phyloP scores from a whole-genome alignment of 2,888 invertebrate genomes.

The Pseudanteris insignis region DNA sequence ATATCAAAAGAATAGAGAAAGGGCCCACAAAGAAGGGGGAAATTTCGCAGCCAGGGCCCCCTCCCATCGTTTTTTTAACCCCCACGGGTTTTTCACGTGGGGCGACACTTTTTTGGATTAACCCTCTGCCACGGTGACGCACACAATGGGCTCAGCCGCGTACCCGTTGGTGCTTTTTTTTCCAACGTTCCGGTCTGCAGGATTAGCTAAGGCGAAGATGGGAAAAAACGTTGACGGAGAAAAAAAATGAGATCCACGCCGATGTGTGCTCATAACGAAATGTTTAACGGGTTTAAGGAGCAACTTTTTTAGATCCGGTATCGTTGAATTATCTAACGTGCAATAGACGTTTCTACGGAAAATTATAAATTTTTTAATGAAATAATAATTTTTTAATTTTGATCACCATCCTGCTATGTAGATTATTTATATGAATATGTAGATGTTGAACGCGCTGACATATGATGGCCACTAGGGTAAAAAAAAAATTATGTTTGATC shows the following conservation, averaged over 20 bases:
- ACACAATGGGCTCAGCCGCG: slow-evolving; percentile 55
- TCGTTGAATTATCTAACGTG: too few relatives aligned
- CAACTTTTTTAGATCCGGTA: too few relatives aligned
- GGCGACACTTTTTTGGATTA: slow-evolving; percentile 55
- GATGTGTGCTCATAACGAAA: slow-evolving; percentile 7
- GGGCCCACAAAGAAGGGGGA: slow-evolving; percentile 57
- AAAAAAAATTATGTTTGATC: slow-evolving; percentile 22
- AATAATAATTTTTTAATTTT: too few relatives aligned
- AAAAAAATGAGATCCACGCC: slow-evolving; percentile 39
- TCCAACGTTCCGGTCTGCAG: slow-evolving; percentile 37
- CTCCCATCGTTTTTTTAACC: slow-evolving; percentile 46
- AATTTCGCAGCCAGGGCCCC: slow-evolving; percentile 55
- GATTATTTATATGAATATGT: slow-evolving; percentile 2
- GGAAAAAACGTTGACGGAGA: slow-evolving; percentile 40
- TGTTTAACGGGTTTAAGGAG: slow-evolving; percentile 15
- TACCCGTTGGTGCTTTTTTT: slow-evolving; percentile 47
- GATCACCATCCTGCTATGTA: too few relatives aligned
- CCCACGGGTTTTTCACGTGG: slow-evolving; percentile 48
- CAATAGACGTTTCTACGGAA: too few relatives aligned
- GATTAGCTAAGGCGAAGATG: slow-evolving; percentile 34
- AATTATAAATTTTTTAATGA: too few relatives aligned
- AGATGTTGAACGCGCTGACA: slow-evolving; percentile 11
- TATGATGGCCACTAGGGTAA: slow-evolving; percentile 11
- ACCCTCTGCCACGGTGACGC: slow-evolving; percentile 47
- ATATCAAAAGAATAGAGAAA: slow-evolving; percentile 66